phyloP scores from a whole-genome alignment of 2,797 vertebrate genomes.

The Melanotaenia nigrans region DNA sequence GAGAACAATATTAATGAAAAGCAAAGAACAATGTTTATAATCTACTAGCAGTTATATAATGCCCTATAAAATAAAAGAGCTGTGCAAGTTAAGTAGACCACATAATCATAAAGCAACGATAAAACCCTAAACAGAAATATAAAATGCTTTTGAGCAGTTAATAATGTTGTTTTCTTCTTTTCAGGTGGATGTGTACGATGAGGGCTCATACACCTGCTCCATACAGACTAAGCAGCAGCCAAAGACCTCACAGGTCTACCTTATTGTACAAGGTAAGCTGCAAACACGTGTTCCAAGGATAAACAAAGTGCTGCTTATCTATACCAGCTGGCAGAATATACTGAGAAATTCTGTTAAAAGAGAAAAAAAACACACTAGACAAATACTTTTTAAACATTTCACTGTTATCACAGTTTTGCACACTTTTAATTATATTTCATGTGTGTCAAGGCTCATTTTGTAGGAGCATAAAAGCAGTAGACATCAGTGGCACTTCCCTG shows the following conservation, averaged over 20 bases:
- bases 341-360: not conserved
- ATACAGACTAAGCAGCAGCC: slow-evolving; percentile 97
- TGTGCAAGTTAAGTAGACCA: too few species aligned
- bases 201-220: slow-evolving; percentile 96
- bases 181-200: slow-evolving; percentile 93
- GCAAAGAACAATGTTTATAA: too few species aligned
- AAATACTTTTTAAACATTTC: not conserved
- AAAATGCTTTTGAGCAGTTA: too few species aligned
- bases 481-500: slow-evolving; percentile 10
- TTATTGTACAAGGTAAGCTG: slow-evolving; percentile 95
- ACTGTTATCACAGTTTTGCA: not conserved
- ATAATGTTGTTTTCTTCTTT: not conserved
- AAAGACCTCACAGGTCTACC: slow-evolving; percentile 96
- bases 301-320: not conserved
- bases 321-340: not conserved
- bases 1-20: too few species aligned
- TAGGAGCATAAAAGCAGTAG: slow-evolving; percentile 11
- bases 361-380: not conserved
- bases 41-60: too few species aligned
- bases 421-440: slow-evolving; percentile 11
- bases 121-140: too few species aligned
- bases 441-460: not conserved
- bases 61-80: too few species aligned
- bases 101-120: too few species aligned
- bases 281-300: not conserved